Percentiles rank a stretch among this genome's conserved stretches.
Evolutionary conservation across 2,113 vertebrate species (phyloP).

Genomic region (Cinclus cinclus): DNA sequence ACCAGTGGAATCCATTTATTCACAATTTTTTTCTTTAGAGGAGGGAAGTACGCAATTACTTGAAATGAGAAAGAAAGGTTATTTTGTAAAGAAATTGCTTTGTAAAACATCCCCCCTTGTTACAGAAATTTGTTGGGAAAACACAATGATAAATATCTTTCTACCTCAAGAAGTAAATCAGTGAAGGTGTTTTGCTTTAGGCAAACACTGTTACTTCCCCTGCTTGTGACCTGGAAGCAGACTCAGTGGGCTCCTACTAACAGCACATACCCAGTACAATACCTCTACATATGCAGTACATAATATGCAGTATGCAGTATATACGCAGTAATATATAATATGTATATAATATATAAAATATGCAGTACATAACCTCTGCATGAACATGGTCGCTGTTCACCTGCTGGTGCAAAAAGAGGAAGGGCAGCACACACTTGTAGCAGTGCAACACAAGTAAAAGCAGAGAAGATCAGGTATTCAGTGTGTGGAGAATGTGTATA

Average conservation of each 20-base stretch:
- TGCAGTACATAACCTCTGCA: fast-evolving
- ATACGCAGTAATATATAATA: too few relatives aligned
- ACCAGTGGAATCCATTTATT: not conserved
- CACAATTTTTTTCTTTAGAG: not conserved
- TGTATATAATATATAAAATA: too few relatives aligned
- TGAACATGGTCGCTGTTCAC: not conserved
- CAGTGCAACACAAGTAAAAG: not conserved
- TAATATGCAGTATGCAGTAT: too few relatives aligned
- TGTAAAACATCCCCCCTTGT: not conserved
- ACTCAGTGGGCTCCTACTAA: not conserved
- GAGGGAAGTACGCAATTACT: not conserved
- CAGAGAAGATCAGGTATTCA: not conserved
- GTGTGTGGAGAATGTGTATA: not conserved
- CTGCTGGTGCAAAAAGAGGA: not conserved
- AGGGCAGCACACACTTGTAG: not conserved
- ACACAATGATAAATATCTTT: not conserved
- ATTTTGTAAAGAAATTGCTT: not conserved
- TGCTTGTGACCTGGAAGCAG: not conserved
- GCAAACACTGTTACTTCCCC: not conserved
- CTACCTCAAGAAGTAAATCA: not conserved
- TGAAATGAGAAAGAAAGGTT: not conserved
- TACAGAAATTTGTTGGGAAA: not conserved
- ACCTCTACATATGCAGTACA: fast-evolving
- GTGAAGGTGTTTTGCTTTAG: not conserved
- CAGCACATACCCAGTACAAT: not conserved